A percentile compares a stretch with the other conserved stretches of the same genome.
These are phyloP conservation scores for Eidolon dupreanum DNA, from an alignment of 2,797 vertebrate species.

Conservation along the genomic window DNA sequence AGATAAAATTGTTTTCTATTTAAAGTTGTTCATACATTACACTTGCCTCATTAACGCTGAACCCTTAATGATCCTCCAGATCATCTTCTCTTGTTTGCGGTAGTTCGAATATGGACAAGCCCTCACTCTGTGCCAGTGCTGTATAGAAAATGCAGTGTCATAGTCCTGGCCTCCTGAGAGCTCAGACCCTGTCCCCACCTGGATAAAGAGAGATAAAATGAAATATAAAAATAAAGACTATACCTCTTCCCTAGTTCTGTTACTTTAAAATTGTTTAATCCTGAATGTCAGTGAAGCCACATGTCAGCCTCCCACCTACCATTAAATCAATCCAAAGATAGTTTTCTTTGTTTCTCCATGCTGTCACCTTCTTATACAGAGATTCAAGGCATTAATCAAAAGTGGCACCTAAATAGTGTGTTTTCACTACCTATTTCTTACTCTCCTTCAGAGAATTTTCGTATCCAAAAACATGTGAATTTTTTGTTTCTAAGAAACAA, in stretches of 20 bases:
- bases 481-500: background rate
- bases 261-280: background rate
- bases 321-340: background rate
- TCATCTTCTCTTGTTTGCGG: background rate
- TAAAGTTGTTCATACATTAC: background rate
- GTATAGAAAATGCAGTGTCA: background rate
- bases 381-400: conserved; percentile 18
- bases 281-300: conserved; percentile 18
- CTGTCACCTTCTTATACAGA: background rate
- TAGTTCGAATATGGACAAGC: background rate
- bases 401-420: background rate
- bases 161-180: background rate
- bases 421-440: background rate
- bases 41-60: background rate
- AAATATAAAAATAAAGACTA: background rate
- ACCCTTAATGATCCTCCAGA: background rate
- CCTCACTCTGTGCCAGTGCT: too few species aligned
- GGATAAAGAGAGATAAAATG: background rate
- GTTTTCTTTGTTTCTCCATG: background rate
- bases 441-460: background rate
- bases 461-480: background rate
- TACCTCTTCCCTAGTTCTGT: background rate
- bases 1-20: background rate
- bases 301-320: background rate
- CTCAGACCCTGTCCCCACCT: background rate